Evolutionary conservation across 2,888 invertebrate species (phyloP).

Genomic region (Thalpophila matura): DNA sequence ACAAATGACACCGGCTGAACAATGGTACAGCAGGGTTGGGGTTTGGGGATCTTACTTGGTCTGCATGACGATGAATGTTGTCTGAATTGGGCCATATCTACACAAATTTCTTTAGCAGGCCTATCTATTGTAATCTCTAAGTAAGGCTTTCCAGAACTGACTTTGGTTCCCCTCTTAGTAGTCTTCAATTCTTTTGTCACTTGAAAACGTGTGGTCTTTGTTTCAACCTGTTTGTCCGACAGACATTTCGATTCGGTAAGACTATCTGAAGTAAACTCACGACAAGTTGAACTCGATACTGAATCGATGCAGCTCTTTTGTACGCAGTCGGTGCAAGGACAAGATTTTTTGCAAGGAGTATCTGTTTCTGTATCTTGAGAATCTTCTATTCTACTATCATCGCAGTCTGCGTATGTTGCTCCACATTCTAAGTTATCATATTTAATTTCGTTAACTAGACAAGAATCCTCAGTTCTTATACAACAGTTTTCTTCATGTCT

Average conservation of each 20-base stretch:
- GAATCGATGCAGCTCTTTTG: not conserved
- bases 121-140: conserved; percentile 73
- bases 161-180: conserved; percentile 32
- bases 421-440: not conserved
- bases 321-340: conserved; percentile 31
- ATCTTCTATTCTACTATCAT: not conserved
- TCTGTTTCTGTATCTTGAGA: not conserved
- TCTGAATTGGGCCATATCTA: conserved; percentile 26
- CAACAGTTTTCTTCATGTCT: not conserved
- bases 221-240: conserved; percentile 9
- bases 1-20: not conserved
- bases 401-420: not conserved
- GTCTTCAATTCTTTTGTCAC: conserved; percentile 26
- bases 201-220: conserved; percentile 10
- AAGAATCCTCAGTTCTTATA: not conserved
- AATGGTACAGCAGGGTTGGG: conserved; percentile 21
- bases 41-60: conserved; percentile 57
- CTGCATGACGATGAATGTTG: not conserved
- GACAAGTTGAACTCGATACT: not conserved
- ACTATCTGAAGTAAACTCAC: not conserved
- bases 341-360: not conserved
- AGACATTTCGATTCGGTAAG: not conserved
- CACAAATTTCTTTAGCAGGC: conserved; percentile 65
- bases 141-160: conserved; percentile 51
- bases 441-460: not conserved